A percentile compares a stretch with the other conserved stretches of the same genome.
Evolutionary conservation across 2,113 vertebrate species (phyloP).

Genomic region (Hyaena hyaena): DNA sequence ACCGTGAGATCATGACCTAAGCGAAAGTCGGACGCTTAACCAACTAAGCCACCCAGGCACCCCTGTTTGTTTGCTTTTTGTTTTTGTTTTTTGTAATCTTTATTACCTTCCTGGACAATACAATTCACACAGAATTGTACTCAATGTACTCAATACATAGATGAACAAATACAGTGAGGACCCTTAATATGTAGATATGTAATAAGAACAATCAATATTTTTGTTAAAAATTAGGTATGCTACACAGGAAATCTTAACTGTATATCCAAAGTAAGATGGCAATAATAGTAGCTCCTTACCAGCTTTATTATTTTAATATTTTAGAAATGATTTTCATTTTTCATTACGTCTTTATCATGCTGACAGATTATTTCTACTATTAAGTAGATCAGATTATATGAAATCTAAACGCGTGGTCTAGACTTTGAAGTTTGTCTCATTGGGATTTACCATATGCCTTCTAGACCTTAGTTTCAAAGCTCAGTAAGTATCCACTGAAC

Average conservation of each 20-base stretch:
- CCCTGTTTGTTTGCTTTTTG: no score
- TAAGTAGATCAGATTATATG: background rate
- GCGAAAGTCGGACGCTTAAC: no score
- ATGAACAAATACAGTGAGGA: background rate
- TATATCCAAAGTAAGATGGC: background rate
- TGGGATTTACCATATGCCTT: background rate
- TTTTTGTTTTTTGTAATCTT: background rate
- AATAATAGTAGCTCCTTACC: background rate
- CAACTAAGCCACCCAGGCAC: no score
- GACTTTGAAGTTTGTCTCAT: background rate
- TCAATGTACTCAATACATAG: background rate
- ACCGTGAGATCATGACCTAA: no score
- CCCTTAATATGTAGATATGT: background rate
- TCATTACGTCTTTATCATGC: background rate
- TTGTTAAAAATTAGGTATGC: background rate
- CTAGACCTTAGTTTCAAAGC: background rate
- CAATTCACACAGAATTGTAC: background rate
- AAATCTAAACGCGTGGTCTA: background rate
- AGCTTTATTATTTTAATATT: background rate
- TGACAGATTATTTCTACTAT: background rate
- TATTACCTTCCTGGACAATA: background rate
- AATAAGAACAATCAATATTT: background rate
- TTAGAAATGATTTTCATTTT: background rate
- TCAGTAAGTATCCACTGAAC: background rate
- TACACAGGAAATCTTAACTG: background rate